A percentile compares a stretch with the other conserved stretches of the same genome.
phyloP scores from a whole-genome alignment of 2,888 invertebrate species.

The Leptopilina myrica region DNA sequence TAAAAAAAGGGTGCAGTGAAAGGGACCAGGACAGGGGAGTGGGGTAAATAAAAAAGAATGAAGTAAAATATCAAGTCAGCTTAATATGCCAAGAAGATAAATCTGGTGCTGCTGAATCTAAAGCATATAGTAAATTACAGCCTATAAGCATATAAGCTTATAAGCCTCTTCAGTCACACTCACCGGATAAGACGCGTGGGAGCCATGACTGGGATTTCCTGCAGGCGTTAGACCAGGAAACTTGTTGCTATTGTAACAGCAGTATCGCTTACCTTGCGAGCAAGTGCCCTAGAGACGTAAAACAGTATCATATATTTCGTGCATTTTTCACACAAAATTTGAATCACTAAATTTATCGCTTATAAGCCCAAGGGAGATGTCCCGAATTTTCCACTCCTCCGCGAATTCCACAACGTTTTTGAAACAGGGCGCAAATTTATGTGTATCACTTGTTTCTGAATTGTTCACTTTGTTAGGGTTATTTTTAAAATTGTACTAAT shows the following conservation, averaged over 20 bases:
- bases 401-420: too few species aligned
- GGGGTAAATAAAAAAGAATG: neutral
- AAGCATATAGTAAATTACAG: conserved; percentile 37
- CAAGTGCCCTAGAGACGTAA: conserved; percentile 79
- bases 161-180: conserved; percentile 49
- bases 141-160: conserved; percentile 38
- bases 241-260: conserved; percentile 79
- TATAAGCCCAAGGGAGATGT: conserved; percentile 19
- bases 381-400: conserved; percentile 1
- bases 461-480: too few species aligned
- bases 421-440: too few species aligned
- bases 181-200: conserved; percentile 59
- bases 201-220: conserved; percentile 55
- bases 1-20: too few species aligned
- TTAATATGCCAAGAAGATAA: conserved; percentile 30
- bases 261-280: conserved; percentile 81
- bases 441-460: too few species aligned
- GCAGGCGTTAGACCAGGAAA: conserved; percentile 54
- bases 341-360: neutral
- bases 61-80: conserved; percentile 17
- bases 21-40: neutral
- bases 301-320: conserved; percentile 26
- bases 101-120: conserved; percentile 27
- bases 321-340: conserved; percentile 29
- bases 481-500: too few species aligned